These are phyloP conservation scores for Lithophane socia DNA, from an alignment of 2,888 invertebrate genomes.

Conservation along the genomic window DNA sequence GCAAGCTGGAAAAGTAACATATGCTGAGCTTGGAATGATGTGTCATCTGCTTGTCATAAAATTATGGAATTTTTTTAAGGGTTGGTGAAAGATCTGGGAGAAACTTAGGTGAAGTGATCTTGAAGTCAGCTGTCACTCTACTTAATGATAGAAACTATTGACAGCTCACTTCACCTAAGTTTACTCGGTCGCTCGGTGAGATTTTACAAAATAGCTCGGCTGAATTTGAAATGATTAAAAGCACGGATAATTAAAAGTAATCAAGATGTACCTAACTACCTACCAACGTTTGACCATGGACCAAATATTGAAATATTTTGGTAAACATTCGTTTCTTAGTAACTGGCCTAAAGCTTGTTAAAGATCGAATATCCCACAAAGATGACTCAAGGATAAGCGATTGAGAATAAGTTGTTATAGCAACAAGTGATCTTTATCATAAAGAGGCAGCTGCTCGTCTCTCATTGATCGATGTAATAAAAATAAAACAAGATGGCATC, in stretches of 20 bases:
- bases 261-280: neutral
- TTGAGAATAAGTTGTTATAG: constrained; percentile 10
- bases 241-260: neutral
- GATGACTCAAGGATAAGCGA: neutral
- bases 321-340: neutral
- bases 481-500: constrained; percentile 42
- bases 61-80: constrained; percentile 25
- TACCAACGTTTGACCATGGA: neutral
- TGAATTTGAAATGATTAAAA: neutral
- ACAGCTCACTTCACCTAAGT: neutral
- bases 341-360: neutral
- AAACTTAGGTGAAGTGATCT: neutral
- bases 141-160: neutral
- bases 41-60: constrained; percentile 44
- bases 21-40: constrained; percentile 60
- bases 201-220: neutral
- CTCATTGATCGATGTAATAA: constrained; percentile 15
- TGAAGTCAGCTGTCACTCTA: neutral
- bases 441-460: constrained; percentile 26
- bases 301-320: constrained; percentile 1
- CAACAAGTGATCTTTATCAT: constrained; percentile 31
- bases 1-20: constrained; percentile 67
- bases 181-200: too few relatives aligned
- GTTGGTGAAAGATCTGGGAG: neutral
- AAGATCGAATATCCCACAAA: constrained; percentile 11